A percentile compares a stretch with the other conserved stretches of the same genome.
These are phyloP conservation scores for Leptobrachium leishanense DNA, from an alignment of 2,113 vertebrate genomes.

Conservation along the genomic window DNA sequence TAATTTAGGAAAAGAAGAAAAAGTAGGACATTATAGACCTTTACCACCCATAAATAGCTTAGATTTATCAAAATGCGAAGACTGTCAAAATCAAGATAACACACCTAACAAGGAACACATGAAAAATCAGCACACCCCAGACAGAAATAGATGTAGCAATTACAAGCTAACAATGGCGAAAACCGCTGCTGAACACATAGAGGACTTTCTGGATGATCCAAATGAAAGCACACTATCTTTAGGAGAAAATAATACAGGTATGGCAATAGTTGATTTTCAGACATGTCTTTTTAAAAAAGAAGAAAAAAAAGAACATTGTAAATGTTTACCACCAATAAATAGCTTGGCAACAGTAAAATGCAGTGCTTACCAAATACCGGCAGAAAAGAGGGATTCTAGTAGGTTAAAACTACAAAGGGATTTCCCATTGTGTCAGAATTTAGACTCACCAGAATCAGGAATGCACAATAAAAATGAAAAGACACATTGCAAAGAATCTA, in stretches of 20 bases:
- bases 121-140: constrained; percentile 39
- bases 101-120: background rate
- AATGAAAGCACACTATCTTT: background rate
- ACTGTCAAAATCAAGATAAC: constrained; percentile 17
- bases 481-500: constrained; percentile 51
- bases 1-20: constrained; percentile 54
- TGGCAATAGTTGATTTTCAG: background rate
- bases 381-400: constrained; percentile 4
- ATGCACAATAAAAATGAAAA: constrained; percentile 53
- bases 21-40: constrained; percentile 57
- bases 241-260: background rate
- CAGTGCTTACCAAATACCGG: background rate
- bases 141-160: constrained; percentile 48
- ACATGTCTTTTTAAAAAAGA: no score
- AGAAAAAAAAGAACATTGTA: no score
- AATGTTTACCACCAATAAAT: no score
- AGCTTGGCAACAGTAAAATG: background rate
- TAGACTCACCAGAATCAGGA: constrained; percentile 15
- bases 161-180: constrained; percentile 49
- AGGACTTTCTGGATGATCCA: background rate
- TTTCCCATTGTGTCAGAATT: background rate
- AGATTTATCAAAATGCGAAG: constrained; percentile 51
- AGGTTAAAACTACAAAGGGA: constrained; percentile 9
- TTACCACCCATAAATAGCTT: constrained; percentile 52
- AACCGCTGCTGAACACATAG: background rate